These are phyloP conservation scores for Sthenelais limicola DNA, from an alignment of 2,888 invertebrate species.

Conservation along the genomic window DNA sequence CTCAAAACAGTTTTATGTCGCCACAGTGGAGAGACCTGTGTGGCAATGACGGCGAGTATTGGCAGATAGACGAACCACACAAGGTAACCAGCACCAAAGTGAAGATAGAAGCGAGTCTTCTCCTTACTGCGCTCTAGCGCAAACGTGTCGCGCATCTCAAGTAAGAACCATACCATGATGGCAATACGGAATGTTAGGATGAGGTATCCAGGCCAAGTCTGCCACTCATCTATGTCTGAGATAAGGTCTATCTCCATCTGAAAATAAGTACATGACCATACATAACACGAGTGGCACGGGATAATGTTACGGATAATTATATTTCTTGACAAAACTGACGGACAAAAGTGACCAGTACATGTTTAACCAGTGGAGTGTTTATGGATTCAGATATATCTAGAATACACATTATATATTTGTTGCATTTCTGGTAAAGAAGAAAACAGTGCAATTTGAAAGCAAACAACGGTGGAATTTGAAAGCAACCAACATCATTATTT, in stretches of 20 bases:
- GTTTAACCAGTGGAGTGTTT: no score
- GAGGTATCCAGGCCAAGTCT: conserved; percentile 97
- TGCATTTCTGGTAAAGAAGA: no score
- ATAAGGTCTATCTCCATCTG: conserved; percentile 96
- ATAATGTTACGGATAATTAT: no score
- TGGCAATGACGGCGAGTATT: conserved; percentile 91
- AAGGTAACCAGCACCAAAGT: conserved; percentile 96
- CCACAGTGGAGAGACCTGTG: conserved; percentile 95
- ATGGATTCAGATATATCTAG: no score
- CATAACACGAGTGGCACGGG: no score
- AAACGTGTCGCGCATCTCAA: conserved; percentile 82
- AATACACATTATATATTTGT: no score
- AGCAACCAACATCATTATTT: no score
- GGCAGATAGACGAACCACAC: conserved; percentile 99
- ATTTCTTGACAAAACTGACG: no score
- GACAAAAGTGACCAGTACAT: no score
- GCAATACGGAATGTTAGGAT: conserved; percentile 88
- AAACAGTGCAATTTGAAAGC: no score
- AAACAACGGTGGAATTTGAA: no score
- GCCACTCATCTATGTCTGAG: conserved; percentile 96
- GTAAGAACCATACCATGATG: conserved; percentile 92
- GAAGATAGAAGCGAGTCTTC: conserved; percentile 92
- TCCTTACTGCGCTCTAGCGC: conserved; percentile 83
- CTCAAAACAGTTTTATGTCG: conserved; percentile 93
- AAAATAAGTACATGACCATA: no score